Base-by-base conservation (phyloP, 2,888 invertebrate genomes). In the Troides aeacus region DNA sequence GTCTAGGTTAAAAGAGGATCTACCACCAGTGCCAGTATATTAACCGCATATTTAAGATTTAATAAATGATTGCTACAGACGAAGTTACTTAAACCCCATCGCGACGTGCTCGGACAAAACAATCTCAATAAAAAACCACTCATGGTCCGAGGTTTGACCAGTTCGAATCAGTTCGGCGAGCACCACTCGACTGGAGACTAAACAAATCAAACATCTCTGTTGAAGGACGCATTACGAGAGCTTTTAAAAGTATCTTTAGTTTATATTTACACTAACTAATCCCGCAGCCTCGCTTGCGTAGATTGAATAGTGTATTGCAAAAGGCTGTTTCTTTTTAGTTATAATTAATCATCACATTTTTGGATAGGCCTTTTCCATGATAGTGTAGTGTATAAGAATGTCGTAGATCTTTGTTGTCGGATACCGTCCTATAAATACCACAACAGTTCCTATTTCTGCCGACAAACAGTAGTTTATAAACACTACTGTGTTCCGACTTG, bases 141-240 rank as follows among this genome's bases (percentile, higher is more conserved):
- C 23, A 68, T 23, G 70, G 42, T 59, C 42, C 64, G 65, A 70
- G 62, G 21, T 59, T 63, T 56, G 69, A 42, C 30, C 39, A 71
- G 66, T 72, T 72, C 64, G 74, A 73, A 72, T 75, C 68, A 71
- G 72, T 68, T 42, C 66, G 66, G 67, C 46, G 53, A 70, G 71
- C 70, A 68, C 58, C 74, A 74, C 73, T 75, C 65, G 70, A 72
- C 42, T 62, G 62, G 62, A 76, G 74, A 74, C 78, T 77, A 77
- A 77, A 77, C 76, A 76, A 75, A 71, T 74, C 74, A 60, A 70
- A 74, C 60, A 8, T 17, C 42, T 57, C 30, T n/a, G 68, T 74
- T 73, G 72, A 75, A 74, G 74, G 73, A 77, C 80, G 81, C 77
- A 76, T 80, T 80, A 79, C 76, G 78, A 80, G 82, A 79, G 76